These are phyloP conservation scores for Oenanthe melanoleuca DNA, from an alignment of 2,113 vertebrate genomes.

Conservation along the genomic window DNA sequence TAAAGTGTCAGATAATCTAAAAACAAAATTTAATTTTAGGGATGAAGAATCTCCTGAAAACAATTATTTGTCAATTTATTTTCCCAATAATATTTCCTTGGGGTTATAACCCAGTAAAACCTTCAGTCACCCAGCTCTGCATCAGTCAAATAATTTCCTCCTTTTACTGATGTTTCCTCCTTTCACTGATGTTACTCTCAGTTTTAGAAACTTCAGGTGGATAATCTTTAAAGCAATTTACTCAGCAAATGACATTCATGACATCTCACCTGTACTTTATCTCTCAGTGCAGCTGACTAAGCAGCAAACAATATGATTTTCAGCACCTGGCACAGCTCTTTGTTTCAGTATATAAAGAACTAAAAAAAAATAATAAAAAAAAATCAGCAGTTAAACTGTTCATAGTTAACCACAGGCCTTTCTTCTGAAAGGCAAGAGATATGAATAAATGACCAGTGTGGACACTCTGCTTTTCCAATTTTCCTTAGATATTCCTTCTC, in stretches of 20 bases:
- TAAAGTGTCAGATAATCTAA: not conserved
- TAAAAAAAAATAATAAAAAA: rapidly evolving
- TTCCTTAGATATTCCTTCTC: not conserved
- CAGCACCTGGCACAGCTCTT: not conserved
- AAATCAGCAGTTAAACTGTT: not conserved
- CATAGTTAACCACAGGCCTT: not conserved
- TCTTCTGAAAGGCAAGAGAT: not conserved
- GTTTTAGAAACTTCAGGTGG: not conserved
- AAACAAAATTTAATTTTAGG: not conserved
- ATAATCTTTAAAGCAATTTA: not conserved
- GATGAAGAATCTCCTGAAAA: not conserved
- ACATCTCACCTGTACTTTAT: not conserved
- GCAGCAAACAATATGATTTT: not conserved
- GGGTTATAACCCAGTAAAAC: not conserved
- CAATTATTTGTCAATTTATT: not conserved
- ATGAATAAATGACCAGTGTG: not conserved
- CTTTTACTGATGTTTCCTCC: not conserved
- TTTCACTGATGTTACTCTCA: not conserved
- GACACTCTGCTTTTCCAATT: not conserved
- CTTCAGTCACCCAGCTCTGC: not conserved
- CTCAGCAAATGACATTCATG: not conserved
- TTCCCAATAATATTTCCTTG: not conserved
- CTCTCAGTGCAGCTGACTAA: not conserved
- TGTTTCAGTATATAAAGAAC: not conserved
- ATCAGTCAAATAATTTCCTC: not conserved